These are phyloP conservation scores for Lordiphosa collinella DNA, from an alignment of 1,140 invertebrate genomes.

Conservation along the genomic window DNA sequence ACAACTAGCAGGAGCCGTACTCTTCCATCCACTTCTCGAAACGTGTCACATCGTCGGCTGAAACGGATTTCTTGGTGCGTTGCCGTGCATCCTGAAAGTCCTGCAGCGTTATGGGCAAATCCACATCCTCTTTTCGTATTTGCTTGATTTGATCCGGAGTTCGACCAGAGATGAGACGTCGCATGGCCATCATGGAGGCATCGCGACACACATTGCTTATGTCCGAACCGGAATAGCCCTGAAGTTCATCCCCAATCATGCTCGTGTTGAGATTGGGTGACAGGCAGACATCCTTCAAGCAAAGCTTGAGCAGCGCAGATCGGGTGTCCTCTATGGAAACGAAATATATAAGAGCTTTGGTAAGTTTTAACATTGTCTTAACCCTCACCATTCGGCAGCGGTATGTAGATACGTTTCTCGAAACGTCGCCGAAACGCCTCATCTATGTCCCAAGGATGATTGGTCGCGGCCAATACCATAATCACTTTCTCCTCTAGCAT, in stretches of 20 bases:
- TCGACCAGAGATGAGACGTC: slow-evolving; percentile 94
- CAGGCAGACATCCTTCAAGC: slow-evolving; percentile 93
- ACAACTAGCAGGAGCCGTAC: slow-evolving; percentile 87
- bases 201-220: slow-evolving; percentile 99
- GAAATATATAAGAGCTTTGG: background rate
- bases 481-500: slow-evolving; percentile 88
- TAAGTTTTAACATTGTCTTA: too few species aligned
- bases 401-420: slow-evolving; percentile 99
- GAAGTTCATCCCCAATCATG: slow-evolving; percentile 89
- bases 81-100: slow-evolving; percentile 94
- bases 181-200: slow-evolving; percentile 99
- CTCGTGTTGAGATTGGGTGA: slow-evolving; percentile 89
- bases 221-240: slow-evolving; percentile 98
- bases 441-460: slow-evolving; percentile 99
- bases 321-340: slow-evolving; percentile 85
- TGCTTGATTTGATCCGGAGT: slow-evolving; percentile 95
- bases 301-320: slow-evolving; percentile 93
- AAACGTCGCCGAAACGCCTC: slow-evolving; percentile 96
- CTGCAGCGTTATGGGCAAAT: slow-evolving; percentile 91
- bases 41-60: slow-evolving; percentile 93
- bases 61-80: slow-evolving; percentile 97
- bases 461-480: slow-evolving; percentile 99
- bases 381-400: slow-evolving; percentile 94
- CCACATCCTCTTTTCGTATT: slow-evolving; percentile 95
- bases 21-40: slow-evolving; percentile 99